These are phyloP conservation scores for Acrocephalus scirpaceus DNA, from an alignment of 2,797 vertebrate genomes.

Conservation along the genomic window DNA sequence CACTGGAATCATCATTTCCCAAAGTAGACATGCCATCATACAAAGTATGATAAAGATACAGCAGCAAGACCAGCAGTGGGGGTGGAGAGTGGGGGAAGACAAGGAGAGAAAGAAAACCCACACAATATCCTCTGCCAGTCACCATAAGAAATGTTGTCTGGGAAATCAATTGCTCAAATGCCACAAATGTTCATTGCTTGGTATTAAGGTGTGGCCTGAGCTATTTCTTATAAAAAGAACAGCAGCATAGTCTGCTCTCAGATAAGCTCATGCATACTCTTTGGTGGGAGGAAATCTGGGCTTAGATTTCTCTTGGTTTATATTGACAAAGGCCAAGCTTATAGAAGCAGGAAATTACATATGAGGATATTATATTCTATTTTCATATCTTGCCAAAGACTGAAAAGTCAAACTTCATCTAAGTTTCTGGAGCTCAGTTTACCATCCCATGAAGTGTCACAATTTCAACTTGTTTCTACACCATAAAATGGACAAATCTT, in stretches of 20 bases:
- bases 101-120: not conserved
- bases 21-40: not conserved
- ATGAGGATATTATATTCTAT: not conserved
- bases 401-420: not conserved
- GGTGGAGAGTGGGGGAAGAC: not conserved
- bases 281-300: not conserved
- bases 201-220: slow-evolving; percentile 47
- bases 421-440: not conserved
- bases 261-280: not conserved
- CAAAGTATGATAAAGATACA: not conserved
- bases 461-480: not conserved
- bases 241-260: not conserved
- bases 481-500: not conserved
- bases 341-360: slow-evolving; percentile 16
- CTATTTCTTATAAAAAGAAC: slow-evolving; percentile 39
- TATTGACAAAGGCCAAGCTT: not conserved
- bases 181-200: slow-evolving; percentile 36
- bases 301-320: slow-evolving; percentile 4
- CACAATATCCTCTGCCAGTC: slow-evolving; percentile 5
- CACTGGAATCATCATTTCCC: slow-evolving; percentile 59
- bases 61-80: not conserved
- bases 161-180: slow-evolving; percentile 41
- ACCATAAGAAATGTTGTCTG: slow-evolving; percentile 1
- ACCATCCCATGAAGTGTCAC: not conserved
- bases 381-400: not conserved